phyloP scores from a whole-genome alignment of 1,140 invertebrate species.

The Periplaneta americana region DNA sequence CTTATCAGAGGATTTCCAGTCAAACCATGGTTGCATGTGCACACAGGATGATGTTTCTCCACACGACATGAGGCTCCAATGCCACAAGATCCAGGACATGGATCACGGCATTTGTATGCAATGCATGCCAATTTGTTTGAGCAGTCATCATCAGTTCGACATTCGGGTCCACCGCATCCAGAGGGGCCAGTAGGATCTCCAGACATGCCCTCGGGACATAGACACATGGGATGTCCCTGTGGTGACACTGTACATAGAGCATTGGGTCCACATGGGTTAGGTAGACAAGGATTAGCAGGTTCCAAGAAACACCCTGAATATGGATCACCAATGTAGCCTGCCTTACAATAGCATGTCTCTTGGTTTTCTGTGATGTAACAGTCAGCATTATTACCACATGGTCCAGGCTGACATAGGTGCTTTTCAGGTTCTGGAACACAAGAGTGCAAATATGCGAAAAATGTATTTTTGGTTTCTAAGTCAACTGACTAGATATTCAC shows the following conservation, averaged over 20 bases:
- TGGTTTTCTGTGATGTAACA: constrained; percentile 67
- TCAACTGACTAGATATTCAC: no score
- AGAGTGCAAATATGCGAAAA: no score
- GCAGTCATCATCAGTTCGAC: constrained; percentile 70
- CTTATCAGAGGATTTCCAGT: constrained; percentile 67
- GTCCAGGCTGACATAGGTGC: constrained; percentile 65
- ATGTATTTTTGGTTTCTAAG: no score
- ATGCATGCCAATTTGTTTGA: constrained; percentile 64
- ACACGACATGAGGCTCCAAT: constrained; percentile 62
- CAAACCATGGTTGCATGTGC: constrained; percentile 61
- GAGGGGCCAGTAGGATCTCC: constrained; percentile 66
- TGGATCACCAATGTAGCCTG: constrained; percentile 68
- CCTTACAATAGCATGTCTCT: constrained; percentile 70
- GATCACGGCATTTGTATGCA: constrained; percentile 67
- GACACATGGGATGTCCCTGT: constrained; percentile 62
- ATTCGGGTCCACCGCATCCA: constrained; percentile 70
- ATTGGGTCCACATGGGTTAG: constrained; percentile 73
- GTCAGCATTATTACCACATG: constrained; percentile 69
- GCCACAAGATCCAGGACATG: constrained; percentile 76
- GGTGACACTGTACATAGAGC: constrained; percentile 60
- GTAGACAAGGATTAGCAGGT: constrained; percentile 57
- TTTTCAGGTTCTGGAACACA: constrained; percentile 37
- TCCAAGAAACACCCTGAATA: constrained; percentile 62
- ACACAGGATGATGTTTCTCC: constrained; percentile 69
- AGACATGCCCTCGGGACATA: constrained; percentile 65